These are phyloP conservation scores for Diarsia rubi DNA, from an alignment of 2,888 invertebrate genomes.

Conservation along the genomic window DNA sequence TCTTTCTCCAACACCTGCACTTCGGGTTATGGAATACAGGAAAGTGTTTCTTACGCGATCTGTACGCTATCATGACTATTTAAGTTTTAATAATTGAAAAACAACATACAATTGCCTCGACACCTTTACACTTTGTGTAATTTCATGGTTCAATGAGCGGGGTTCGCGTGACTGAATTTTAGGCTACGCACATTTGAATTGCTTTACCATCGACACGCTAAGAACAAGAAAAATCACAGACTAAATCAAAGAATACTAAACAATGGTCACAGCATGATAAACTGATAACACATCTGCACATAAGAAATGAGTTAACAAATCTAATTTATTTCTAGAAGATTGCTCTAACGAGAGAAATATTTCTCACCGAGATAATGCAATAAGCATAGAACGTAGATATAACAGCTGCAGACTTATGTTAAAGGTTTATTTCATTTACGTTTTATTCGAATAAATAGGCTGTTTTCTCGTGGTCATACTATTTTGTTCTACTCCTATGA, in stretches of 20 bases:
- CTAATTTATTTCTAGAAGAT: constrained; percentile 39
- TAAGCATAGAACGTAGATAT: constrained; percentile 13
- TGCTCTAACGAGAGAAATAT: constrained; percentile 45
- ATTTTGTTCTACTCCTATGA: too few relatives aligned
- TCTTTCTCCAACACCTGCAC: too few relatives aligned
- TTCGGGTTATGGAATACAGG: too few relatives aligned
- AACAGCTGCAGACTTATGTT: constrained; percentile 12
- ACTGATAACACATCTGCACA: constrained; percentile 31
- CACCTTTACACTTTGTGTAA: neutral
- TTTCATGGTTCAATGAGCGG: neutral
- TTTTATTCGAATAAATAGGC: neutral
- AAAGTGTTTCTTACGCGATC: too few relatives aligned
- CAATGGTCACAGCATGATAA: too few relatives aligned
- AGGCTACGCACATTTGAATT: neutral
- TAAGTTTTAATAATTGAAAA: neutral
- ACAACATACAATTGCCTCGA: neutral
- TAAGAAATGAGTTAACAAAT: constrained; percentile 53
- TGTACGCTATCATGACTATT: neutral
- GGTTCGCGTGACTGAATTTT: neutral
- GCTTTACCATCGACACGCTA: neutral
- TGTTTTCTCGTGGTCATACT: too few relatives aligned
- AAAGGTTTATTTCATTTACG: neutral
- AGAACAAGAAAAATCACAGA: neutral
- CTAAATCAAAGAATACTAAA: constrained; percentile 4
- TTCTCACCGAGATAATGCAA: constrained; percentile 39